Conservation (phyloP, 2,888 invertebrate genomes). For the Troides helena region DNA sequence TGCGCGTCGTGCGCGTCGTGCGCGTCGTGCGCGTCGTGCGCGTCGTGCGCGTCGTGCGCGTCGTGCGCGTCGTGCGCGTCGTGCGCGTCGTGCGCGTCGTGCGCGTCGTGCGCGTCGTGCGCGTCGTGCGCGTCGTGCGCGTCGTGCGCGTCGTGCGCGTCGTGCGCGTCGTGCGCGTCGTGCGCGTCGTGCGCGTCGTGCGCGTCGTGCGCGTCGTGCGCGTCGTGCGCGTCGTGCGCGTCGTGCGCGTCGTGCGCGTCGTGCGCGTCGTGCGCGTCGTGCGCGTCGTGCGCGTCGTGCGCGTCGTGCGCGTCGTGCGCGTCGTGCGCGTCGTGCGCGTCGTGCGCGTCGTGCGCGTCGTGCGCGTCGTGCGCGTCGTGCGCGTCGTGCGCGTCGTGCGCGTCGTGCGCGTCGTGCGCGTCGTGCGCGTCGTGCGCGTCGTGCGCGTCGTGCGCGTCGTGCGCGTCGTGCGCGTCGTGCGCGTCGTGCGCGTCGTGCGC, state of each 20-base stretch:
- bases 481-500: conserved; percentile 90
- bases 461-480: conserved; percentile 91
- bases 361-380: conserved; percentile 88
- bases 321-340: conserved; percentile 44
- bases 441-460: conserved; percentile 81
- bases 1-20: conserved; percentile 72
- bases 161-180: conserved; percentile 89
- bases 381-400: conserved; percentile 92
- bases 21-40: conserved; percentile 90
- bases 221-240: conserved; percentile 78
- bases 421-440: conserved; percentile 61
- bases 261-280: conserved; percentile 88
- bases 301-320: conserved; percentile 66
- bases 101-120: conserved; percentile 36
- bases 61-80: conserved; percentile 92
- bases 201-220: conserved; percentile 66
- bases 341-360: conserved; percentile 88
- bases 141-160: conserved; percentile 90
- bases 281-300: conserved; percentile 91
- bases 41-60: conserved; percentile 85
- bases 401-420: conserved; percentile 42
- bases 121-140: conserved; percentile 86
- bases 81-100: conserved; percentile 64
- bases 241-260: conserved; percentile 89
- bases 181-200: conserved; percentile 80